These are phyloP conservation scores for Eumacrocentrus americanus DNA, from an alignment of 2,888 invertebrate genomes.

Conservation along the genomic window DNA sequence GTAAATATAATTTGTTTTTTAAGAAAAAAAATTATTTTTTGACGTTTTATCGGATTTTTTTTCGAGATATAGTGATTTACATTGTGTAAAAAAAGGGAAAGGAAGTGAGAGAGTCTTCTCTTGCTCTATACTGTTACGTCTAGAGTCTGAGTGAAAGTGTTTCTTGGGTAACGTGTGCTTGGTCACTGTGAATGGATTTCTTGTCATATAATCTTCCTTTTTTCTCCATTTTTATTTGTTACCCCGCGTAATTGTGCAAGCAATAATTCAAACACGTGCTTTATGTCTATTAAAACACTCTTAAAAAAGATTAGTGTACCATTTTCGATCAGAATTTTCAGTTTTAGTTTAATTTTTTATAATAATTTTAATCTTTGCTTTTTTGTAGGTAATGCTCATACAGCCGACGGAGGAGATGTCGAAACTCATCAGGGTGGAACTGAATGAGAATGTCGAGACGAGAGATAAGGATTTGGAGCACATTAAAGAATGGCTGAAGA, in stretches of 20 bases:
- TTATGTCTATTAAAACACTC: no score
- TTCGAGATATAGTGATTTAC: no score
- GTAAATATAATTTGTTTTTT: background rate
- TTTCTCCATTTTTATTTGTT: background rate
- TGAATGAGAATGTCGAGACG: slow-evolving; percentile 71
- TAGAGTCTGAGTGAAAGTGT: background rate
- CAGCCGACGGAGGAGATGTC: slow-evolving; percentile 74
- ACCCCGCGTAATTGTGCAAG: no score
- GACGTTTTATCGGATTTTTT: background rate
- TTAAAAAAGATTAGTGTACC: no score
- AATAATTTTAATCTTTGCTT: slow-evolving; percentile 2
- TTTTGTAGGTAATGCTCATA: slow-evolving; percentile 65
- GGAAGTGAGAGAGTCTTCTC: background rate
- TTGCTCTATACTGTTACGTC: background rate
- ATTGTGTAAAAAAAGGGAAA: slow-evolving; percentile 2
- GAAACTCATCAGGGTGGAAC: slow-evolving; percentile 70
- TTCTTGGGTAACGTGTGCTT: background rate
- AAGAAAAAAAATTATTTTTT: background rate
- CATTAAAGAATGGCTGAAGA: slow-evolving; percentile 70
- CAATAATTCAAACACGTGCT: no score
- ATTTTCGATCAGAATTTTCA: no score
- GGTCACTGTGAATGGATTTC: background rate
- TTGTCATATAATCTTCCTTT: background rate
- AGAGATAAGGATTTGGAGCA: slow-evolving; percentile 66
- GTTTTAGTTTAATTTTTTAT: background rate